These are phyloP conservation scores for Pituophis catenifer DNA, from an alignment of 2,113 vertebrate genomes.

Conservation along the genomic window DNA sequence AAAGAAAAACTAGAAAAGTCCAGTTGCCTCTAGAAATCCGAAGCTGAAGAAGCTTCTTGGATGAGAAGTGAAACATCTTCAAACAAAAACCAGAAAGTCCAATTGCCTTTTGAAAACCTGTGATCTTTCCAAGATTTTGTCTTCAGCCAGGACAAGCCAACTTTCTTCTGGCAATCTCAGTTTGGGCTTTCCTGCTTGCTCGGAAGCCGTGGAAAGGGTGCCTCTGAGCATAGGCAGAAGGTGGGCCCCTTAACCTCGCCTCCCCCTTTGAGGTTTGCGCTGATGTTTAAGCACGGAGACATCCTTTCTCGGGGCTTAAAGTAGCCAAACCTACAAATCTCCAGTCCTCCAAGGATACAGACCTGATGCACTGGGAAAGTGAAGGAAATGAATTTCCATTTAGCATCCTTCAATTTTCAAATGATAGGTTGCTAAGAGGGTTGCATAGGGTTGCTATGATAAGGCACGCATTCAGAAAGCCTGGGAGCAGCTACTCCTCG, in stretches of 20 bases:
- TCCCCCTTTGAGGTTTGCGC: too few species aligned
- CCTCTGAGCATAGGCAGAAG: neutral
- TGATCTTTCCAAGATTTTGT: neutral
- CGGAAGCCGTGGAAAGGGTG: neutral
- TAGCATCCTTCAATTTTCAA: neutral
- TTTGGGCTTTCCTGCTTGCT: neutral
- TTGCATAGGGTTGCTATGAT: neutral
- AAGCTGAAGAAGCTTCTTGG: too few species aligned
- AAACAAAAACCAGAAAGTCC: too few species aligned
- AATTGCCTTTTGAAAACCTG: too few species aligned
- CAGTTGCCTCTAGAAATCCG: too few species aligned
- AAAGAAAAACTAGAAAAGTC: too few species aligned
- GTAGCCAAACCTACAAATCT: neutral
- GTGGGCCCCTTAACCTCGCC: neutral
- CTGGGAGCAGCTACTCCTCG: fast-evolving
- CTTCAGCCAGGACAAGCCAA: neutral
- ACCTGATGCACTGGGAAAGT: neutral
- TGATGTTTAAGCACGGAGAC: neutral
- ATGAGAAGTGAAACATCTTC: too few species aligned
- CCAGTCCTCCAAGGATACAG: neutral
- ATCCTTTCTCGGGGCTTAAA: neutral
- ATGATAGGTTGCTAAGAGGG: neutral
- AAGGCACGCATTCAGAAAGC: neutral
- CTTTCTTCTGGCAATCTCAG: neutral
- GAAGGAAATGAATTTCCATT: neutral